Base-by-base conservation (phyloP, 37 sponge, comb jelly and placozoan species). In the Oopsacas minuta region DNA sequence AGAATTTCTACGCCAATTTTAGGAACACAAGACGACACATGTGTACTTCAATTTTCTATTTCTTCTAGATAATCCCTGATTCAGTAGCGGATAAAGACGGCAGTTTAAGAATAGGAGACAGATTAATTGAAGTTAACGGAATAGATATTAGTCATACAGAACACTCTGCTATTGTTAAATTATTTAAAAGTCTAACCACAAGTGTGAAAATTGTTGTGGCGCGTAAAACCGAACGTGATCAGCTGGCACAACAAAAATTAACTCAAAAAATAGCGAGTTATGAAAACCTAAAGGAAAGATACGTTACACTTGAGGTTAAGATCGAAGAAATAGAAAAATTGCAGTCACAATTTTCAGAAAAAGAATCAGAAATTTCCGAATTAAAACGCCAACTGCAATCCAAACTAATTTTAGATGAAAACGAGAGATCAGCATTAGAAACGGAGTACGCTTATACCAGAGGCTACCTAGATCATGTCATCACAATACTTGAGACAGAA, bases 121-220 rank as follows among this genome's bases (percentile, higher is more conserved):
- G 75, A 10, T n/a, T 61, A 5, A 61, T 61, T 32, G 75, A 61
- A 61, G 30, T 61, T 10, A 61, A 61, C 30, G 75, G 75, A n/a
- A 61, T 12, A 61, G 75, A 61, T 12, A 61, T 61, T 61, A 61
- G 75, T n/a, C 75, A 61, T 3, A 32, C 22, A 61, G 75, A 61
- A 12, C 75, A 61, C 22, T 61, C 75, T 25, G 30, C 75, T 32
- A 61, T 61, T 20, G 75, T 61, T 25, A 61, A 34, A 32, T 12
- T 61, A n/a, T 61, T 61, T 12, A 61, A 61, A 12, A 61, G 75
- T 61, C 17, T 61, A 61, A 61, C 75, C 75, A 61, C 75, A 61
- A 61, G 75, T 61, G 75, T 61, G 5, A 61, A 61, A 12, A 61
- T 61, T 32, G 75, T 61, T 20, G 75, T 61, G 30, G 75, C 75